A percentile compares a stretch with the other conserved stretches of the same genome.
Evolutionary conservation across 2,113 vertebrate genomes (phyloP).

Genomic region (Rhombomys opimus): DNA sequence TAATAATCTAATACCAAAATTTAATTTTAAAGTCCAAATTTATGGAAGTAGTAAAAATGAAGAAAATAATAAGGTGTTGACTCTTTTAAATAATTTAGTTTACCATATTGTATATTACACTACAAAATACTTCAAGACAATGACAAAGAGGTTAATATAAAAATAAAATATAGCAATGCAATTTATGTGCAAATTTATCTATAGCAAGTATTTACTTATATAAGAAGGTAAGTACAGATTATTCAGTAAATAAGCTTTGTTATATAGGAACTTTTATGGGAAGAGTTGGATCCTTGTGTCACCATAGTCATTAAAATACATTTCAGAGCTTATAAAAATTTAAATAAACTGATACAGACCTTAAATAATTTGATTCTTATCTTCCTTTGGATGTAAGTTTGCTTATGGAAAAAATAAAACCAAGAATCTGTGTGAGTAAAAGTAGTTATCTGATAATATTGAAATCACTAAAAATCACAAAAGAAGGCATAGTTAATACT

Average conservation of each 20-base stretch:
- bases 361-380: neutral
- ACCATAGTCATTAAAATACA: conserved; percentile 16
- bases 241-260: neutral
- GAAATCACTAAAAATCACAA: neutral
- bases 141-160: neutral
- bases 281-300: neutral
- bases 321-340: neutral
- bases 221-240: neutral
- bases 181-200: neutral
- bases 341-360: neutral
- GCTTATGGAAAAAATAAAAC: neutral
- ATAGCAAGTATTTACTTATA: neutral
- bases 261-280: neutral
- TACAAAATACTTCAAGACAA: neutral
- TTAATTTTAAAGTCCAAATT: neutral
- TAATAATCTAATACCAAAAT: conserved; percentile 6
- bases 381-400: neutral
- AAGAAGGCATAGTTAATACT: neutral
- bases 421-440: neutral
- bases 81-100: neutral
- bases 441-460: neutral
- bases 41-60: neutral
- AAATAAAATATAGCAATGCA: neutral
- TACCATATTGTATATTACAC: neutral
- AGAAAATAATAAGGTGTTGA: neutral